Percentiles rank a stretch among this genome's conserved stretches.
Conservation (phyloP, 1,140 invertebrate genomes). For the Drosophila tropicalis region DNA sequence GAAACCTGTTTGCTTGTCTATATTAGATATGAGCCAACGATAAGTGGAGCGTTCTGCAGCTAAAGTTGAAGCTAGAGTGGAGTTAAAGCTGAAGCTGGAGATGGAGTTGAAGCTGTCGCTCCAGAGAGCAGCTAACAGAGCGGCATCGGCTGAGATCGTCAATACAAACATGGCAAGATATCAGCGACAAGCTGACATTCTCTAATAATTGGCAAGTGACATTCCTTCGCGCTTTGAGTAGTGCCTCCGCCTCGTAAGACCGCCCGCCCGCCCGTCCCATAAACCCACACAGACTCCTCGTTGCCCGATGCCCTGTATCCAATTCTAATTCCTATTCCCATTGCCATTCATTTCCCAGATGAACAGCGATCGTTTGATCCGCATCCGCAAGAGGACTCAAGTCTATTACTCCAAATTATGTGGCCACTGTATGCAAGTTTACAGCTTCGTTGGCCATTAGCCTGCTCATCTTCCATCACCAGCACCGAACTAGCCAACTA, state of each 20-base stretch:
- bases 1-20: slow-evolving; percentile 79
- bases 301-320: slow-evolving; percentile 6
- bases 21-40: slow-evolving; percentile 81
- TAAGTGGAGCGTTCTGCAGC: slow-evolving; percentile 72
- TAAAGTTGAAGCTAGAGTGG: slow-evolving; percentile 36
- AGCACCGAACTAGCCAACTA: slow-evolving; percentile 12
- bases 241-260: not conserved
- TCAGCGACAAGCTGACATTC: slow-evolving; percentile 80
- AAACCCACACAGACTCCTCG: too few species aligned
- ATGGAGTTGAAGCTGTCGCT: slow-evolving; percentile 31
- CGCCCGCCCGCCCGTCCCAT: not conserved
- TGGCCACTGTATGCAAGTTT: slow-evolving; percentile 68
- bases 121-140: slow-evolving; percentile 22
- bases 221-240: slow-evolving; percentile 76
- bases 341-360: slow-evolving; percentile 24
- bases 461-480: slow-evolving; percentile 33
- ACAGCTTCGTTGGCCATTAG: slow-evolving; percentile 57
- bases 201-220: slow-evolving; percentile 81
- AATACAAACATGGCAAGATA: slow-evolving; percentile 81
- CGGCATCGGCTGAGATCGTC: slow-evolving; percentile 67
- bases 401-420: slow-evolving; percentile 66
- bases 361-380: slow-evolving; percentile 39
- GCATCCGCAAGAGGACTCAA: slow-evolving; percentile 45
- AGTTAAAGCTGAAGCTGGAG: slow-evolving; percentile 16
- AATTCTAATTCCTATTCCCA: slow-evolving; percentile 37